Percentiles rank a stretch among this genome's conserved stretches.
Evolutionary conservation across 2,797 vertebrate genomes (phyloP).

Genomic region (Acropternis orthonyx): DNA sequence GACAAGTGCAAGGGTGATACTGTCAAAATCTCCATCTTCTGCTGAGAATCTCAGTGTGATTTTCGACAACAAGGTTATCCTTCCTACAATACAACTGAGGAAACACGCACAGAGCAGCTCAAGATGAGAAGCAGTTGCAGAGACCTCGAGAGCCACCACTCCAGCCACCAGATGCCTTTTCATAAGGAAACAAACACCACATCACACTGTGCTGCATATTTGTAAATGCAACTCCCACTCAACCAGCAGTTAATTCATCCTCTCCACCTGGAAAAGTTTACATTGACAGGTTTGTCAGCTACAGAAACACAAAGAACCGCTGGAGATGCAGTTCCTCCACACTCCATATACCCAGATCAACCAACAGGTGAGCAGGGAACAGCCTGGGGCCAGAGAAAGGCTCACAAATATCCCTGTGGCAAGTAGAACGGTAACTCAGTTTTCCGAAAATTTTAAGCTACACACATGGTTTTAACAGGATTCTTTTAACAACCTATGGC

Average conservation of each 20-base stretch:
- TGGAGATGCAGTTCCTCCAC: background rate
- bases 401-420: background rate
- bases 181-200: background rate
- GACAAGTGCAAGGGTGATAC: background rate
- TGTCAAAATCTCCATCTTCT: background rate
- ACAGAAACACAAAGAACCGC: background rate
- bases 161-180: background rate
- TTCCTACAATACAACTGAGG: background rate
- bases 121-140: background rate
- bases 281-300: background rate
- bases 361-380: background rate
- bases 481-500: background rate
- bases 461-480: background rate
- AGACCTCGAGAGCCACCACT: background rate
- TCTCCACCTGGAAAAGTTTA: background rate
- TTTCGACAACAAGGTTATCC: background rate
- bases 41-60: background rate
- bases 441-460: background rate
- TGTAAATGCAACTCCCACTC: background rate
- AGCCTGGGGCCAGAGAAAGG: background rate
- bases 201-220: background rate
- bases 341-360: background rate
- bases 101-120: background rate
- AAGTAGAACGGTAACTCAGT: background rate
- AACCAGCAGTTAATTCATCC: background rate